Evolutionary conservation across 2,113 vertebrate species (phyloP), one percentile per base, ranked within the genome.

Genomic region (Lynx canadensis): DNA sequence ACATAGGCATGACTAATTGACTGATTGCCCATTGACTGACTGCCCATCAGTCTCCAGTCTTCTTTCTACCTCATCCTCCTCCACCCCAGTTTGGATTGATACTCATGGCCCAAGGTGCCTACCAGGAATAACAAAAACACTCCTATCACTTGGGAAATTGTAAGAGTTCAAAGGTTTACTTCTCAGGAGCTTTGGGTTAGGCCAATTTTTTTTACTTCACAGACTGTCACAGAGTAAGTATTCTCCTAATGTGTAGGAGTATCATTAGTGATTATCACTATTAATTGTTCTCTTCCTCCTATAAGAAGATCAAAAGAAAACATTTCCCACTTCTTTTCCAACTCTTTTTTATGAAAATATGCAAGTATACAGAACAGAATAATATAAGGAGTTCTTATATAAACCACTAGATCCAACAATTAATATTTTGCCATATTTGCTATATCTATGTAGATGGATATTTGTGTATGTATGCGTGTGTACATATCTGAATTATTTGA

Each of bases 341-440:
- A 73, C 5, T 65, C 78, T 87, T 71, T 82, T 73, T 82, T 89
- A 87, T 60, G 33, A 94, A 92, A 96, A 86, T 79, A 48, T 66
- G 41, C 25, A 71, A 38, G 48, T 19, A 76, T 19, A 63, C 9
- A 45, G 36, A 71, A 97, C 55, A 71, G 23, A 65, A 66, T 13
- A 60, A 16, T 41, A 4, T 14, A 82, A 92, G 29, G 36, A 95
- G 36, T 10, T 76, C 33, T 1, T 74, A 6, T 23, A 84, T 57
- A 66, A 3, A 60, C 21, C 45, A 41, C 23, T 87, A 45, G 60
- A 73, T 80, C 21, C 29, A 90, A 79, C 21, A 63, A 79, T 87
- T 50, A 91, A 71, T 13, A 83, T 74, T 60, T 90, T 74, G 38
- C 25, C 5, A 2, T 68, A 36, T 68, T 89, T 97, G 31, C 55